These are phyloP conservation scores for Cryptocephalus primarius DNA, from an alignment of 2,888 invertebrate genomes.

Conservation along the genomic window DNA sequence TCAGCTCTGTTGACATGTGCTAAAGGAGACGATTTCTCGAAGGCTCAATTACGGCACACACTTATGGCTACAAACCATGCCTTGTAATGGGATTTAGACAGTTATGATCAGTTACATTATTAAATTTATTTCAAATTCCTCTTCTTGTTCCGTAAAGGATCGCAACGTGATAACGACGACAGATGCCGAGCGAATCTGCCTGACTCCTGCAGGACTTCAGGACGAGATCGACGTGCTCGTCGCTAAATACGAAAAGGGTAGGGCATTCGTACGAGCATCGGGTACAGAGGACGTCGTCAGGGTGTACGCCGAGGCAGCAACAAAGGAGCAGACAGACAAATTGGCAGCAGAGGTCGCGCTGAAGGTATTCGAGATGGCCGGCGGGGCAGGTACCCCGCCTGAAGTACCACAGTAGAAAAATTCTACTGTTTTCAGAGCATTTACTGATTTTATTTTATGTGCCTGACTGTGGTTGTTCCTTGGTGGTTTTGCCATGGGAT, in stretches of 20 bases:
- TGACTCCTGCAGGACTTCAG: slow-evolving; percentile 77
- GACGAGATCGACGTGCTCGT: slow-evolving; percentile 63
- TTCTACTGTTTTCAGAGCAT: no score
- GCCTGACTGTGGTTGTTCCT: no score
- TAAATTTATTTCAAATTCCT: neutral
- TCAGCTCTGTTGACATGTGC: no score
- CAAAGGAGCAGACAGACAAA: slow-evolving; percentile 45
- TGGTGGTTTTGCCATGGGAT: no score
- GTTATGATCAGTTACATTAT: no score
- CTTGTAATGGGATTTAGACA: no score
- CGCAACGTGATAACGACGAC: slow-evolving; percentile 75
- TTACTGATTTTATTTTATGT: no score
- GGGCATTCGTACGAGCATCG: slow-evolving; percentile 90
- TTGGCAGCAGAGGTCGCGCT: slow-evolving; percentile 66
- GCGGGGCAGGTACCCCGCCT: slow-evolving; percentile 63
- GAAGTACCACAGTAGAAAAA: slow-evolving; percentile 15
- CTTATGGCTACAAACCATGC: no score
- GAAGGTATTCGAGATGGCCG: slow-evolving; percentile 67
- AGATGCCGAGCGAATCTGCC: slow-evolving; percentile 76
- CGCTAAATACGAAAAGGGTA: slow-evolving; percentile 53
- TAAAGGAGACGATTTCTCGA: no score
- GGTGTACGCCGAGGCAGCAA: slow-evolving; percentile 90
- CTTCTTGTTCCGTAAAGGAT: slow-evolving; percentile 58
- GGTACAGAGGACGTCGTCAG: slow-evolving; percentile 96
- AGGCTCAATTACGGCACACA: no score